Evolutionary conservation across 2,797 vertebrate genomes (phyloP).

Genomic region (Gadopsis marmoratus): DNA sequence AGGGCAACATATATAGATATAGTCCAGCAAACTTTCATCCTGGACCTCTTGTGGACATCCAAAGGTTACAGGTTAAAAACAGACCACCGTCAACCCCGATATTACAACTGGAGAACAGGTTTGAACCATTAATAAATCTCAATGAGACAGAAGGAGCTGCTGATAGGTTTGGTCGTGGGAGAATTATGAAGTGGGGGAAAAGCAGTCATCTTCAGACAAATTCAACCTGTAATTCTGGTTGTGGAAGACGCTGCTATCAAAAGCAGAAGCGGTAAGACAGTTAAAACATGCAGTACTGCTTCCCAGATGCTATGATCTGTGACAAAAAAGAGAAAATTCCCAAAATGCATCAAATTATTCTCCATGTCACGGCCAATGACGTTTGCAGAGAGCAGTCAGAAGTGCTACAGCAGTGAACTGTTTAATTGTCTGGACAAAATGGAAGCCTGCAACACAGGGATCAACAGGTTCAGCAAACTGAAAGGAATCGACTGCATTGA

Average conservation of each 20-base stretch:
- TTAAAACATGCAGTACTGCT: not conserved
- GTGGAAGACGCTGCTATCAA: too few species aligned
- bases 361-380: not conserved
- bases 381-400: not conserved
- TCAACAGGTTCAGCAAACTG: conserved; percentile 3
- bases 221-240: not conserved
- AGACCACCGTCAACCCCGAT: too few species aligned
- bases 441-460: not conserved
- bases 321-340: not conserved
- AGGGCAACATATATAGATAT: not conserved
- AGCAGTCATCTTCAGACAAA: not conserved
- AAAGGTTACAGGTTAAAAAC: not conserved
- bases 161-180: not conserved
- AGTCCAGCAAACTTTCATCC: not conserved
- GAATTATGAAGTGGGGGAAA: not conserved
- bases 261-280: not conserved
- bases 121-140: too few species aligned
- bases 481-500: not conserved
- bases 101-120: too few species aligned
- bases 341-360: not conserved
- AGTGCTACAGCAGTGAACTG: not conserved
- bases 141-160: too few species aligned
- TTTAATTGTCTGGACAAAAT: conserved; percentile 1
- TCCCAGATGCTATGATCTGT: not conserved
- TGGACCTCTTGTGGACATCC: not conserved